Evolutionary conservation across 2,888 invertebrate genomes (phyloP).

Genomic region (Phymatocera aterrima): DNA sequence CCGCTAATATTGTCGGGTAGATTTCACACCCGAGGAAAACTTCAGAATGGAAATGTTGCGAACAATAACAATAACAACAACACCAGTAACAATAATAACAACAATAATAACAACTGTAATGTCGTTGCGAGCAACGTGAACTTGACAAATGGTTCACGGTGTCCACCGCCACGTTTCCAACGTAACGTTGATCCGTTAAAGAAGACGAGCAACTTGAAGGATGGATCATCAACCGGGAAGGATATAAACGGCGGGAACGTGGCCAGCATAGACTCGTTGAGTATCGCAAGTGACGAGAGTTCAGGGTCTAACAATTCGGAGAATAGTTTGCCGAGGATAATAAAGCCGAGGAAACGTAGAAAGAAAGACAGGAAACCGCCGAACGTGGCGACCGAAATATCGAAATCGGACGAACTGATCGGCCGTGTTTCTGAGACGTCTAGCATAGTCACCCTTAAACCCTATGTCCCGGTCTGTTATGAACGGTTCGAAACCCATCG

Average conservation of each 20-base stretch:
- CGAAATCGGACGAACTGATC: conserved; percentile 49
- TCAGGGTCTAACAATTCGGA: conserved; percentile 82
- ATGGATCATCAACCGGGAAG: conserved; percentile 68
- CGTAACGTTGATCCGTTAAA: conserved; percentile 50
- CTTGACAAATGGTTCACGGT: conserved; percentile 50
- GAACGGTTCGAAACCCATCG: conserved; percentile 61
- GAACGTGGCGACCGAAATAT: conserved; percentile 64
- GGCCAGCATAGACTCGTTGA: conserved; percentile 82
- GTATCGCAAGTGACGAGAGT: conserved; percentile 87
- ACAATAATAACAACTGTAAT: conserved; percentile 69
- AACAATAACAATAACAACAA: conserved; percentile 52
- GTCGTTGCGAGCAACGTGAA: conserved; percentile 45
- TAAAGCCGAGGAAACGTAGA: conserved; percentile 91
- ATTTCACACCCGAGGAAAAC: conserved; percentile 77
- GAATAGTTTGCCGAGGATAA: conserved; percentile 90
- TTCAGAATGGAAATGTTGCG: conserved; percentile 58
- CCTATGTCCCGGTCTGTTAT: conserved; percentile 74
- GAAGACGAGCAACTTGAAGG: conserved; percentile 57
- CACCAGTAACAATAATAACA: conserved; percentile 64
- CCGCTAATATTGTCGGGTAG: conserved; percentile 87
- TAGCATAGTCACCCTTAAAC: conserved; percentile 72
- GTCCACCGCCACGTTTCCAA: conserved; percentile 52
- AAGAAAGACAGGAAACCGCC: conserved; percentile 92
- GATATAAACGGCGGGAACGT: conserved; percentile 70
- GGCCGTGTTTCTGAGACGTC: conserved; percentile 58